Percentiles rank a stretch among this genome's conserved stretches.
Evolutionary conservation across 2,888 invertebrate species (phyloP).

Genomic region (Anticlea derivata): DNA sequence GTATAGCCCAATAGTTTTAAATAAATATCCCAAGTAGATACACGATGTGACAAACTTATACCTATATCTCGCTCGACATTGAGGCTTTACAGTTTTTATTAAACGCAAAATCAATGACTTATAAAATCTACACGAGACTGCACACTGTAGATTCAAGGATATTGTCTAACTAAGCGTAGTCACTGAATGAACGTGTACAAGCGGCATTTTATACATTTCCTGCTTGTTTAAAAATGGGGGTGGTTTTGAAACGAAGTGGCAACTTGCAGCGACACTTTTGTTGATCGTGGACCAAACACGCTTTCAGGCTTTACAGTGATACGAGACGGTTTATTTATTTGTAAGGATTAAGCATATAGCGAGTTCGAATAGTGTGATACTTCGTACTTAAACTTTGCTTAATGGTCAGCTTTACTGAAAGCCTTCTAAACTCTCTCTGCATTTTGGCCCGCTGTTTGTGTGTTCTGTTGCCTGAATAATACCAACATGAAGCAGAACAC

Average conservation of each 20-base stretch:
- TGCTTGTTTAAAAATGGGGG: background rate
- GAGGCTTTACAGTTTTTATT: too few relatives aligned
- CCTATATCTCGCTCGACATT: too few relatives aligned
- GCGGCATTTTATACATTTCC: background rate
- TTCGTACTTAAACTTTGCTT: slow-evolving; percentile 74
- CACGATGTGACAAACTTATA: too few relatives aligned
- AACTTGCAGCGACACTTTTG: background rate
- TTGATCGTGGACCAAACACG: slow-evolving; percentile 1
- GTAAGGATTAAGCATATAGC: slow-evolving; percentile 63
- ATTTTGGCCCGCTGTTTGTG: slow-evolving; percentile 59
- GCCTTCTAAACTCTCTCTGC: slow-evolving; percentile 66
- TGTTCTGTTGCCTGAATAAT: slow-evolving; percentile 38
- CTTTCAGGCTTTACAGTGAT: slow-evolving; percentile 66
- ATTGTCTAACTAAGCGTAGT: slow-evolving; percentile 7
- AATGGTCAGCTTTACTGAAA: slow-evolving; percentile 68
- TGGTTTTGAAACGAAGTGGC: background rate
- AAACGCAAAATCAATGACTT: background rate
- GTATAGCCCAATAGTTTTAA: too few relatives aligned
- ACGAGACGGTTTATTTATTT: slow-evolving; percentile 72
- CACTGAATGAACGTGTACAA: background rate
- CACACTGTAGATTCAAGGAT: background rate
- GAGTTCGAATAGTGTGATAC: slow-evolving; percentile 57
- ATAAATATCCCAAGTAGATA: too few relatives aligned
- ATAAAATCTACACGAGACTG: background rate
- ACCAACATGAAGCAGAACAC: slow-evolving; percentile 50